Percentiles rank a stretch among this genome's conserved stretches.
These are phyloP conservation scores for Thunnus maccoyii DNA, from an alignment of 2,113 vertebrate species.

Conservation along the genomic window DNA sequence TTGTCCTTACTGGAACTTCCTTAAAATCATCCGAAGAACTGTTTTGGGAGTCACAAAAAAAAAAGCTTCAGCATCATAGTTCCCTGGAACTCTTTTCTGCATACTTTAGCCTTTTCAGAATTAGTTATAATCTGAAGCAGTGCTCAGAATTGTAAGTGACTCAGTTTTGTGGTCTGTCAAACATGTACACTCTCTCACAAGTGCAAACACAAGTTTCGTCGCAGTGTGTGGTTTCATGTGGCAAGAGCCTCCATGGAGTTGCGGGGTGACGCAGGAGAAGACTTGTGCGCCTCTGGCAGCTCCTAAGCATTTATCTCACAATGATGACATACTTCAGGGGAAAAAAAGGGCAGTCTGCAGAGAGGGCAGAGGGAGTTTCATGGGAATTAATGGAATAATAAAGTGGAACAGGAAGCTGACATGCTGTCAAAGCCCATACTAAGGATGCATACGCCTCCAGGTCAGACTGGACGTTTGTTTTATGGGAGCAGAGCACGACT, in stretches of 20 bases:
- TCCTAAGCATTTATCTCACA: constrained; percentile 41
- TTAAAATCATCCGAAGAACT: not conserved
- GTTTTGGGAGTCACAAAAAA: not conserved
- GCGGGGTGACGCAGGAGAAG: constrained; percentile 46
- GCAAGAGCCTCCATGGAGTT: constrained; percentile 45
- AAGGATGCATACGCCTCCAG: constrained; percentile 22
- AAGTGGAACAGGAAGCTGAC: constrained; percentile 49
- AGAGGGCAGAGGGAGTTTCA: constrained; percentile 26
- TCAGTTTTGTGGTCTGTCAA: not conserved
- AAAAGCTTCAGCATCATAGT: not conserved
- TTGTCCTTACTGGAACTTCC: too few relatives aligned
- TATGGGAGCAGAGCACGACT: constrained; percentile 41
- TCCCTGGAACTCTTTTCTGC: not conserved
- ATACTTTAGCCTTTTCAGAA: not conserved
- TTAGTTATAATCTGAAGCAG: not conserved
- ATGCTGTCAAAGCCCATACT: constrained; percentile 33
- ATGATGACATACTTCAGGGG: constrained; percentile 28
- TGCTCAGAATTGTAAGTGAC: not conserved
- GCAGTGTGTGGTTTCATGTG: constrained; percentile 52
- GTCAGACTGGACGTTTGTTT: constrained; percentile 57
- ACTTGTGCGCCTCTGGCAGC: constrained; percentile 29
- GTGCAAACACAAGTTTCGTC: constrained; percentile 36
- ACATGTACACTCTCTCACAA: not conserved
- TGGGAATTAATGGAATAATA: constrained; percentile 42
- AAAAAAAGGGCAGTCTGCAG: constrained; percentile 1